Base-by-base conservation (phyloP, 53 echinoderm and acorn worm genomes). In the Arbacia lixula region DNA sequence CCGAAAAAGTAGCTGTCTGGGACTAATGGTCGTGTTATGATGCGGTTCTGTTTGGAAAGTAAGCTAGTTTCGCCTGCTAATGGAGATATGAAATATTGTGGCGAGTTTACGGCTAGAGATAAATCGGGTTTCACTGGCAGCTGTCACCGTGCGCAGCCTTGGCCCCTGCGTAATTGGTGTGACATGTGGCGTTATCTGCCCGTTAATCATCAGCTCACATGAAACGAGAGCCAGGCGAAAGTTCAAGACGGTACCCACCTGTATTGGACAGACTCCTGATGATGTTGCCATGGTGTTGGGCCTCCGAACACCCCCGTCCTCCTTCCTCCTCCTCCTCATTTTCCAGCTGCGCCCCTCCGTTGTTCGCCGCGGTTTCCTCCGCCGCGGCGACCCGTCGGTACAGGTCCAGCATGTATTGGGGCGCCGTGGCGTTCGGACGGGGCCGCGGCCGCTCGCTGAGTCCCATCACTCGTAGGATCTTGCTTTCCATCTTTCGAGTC, bases 381-480 rank as follows among this genome's bases (percentile, higher is more conserved):
- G 77, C 39, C 35, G 81, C 62, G 27, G 85, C 56, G 71, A 92
- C 85, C 53, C 83, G 71, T 33, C 86, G 79, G 85, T 99, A 99
- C 90, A 99, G 80, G 75, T 99, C 99, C 85, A 92, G 85, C 99
- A 99, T 99, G 57, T 88, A 99, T 82, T 95, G 99, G 2, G 99
- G 99, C 10, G 94, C 99, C 12, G 94, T 92, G 37, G 94, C 99
- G 83, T 94, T 99, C 16, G 90, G 88, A 36, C 84, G 62, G 3
- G 94, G 94, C 66, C 92, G 85, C 5, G 99, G 94, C 6, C 94
- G 90, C 10, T 94, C 90, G 35, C 73, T 68, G 66, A 97, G 84
- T 5, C 97, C 97, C 71, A 97, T 69, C 56, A 93, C 89, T 34
- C 83, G 87, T 34, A 97, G 81, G 31, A 97, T 97, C 67, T 91